Conservation (phyloP, 2,888 invertebrate genomes). For the Ichneumoninae sp. region DNA sequence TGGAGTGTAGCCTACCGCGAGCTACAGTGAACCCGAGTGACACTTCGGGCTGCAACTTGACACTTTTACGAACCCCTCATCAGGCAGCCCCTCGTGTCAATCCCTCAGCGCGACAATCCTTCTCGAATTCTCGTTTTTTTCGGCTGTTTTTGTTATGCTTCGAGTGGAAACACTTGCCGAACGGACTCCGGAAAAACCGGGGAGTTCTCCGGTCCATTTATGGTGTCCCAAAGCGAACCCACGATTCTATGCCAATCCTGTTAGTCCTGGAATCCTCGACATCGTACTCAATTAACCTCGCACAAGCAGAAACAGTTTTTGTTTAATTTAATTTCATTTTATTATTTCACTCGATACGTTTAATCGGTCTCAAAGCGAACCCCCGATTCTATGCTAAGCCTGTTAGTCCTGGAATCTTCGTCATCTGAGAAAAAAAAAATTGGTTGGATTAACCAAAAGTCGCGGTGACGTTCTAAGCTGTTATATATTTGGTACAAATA, state of each 20-base stretch:
- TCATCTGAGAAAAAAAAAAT: neutral
- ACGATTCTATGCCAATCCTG: neutral
- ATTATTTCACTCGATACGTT: no score
- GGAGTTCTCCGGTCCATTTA: slow-evolving; percentile 28
- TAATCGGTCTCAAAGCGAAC: neutral
- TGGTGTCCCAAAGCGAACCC: slow-evolving; percentile 1
- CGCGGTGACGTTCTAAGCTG: no score
- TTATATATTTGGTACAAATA: no score
- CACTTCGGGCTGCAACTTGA: slow-evolving; percentile 69
- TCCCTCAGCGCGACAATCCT: slow-evolving; percentile 21
- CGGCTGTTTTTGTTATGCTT: neutral
- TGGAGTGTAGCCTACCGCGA: neutral
- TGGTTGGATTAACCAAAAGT: no score
- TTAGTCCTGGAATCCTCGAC: neutral
- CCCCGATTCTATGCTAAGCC: neutral
- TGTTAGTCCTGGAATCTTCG: neutral
- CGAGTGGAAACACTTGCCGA: slow-evolving; percentile 51
- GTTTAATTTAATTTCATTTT: no score
- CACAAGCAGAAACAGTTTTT: neutral
- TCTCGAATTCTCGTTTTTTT: slow-evolving; percentile 31
- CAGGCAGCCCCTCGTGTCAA: neutral
- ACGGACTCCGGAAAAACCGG: neutral
- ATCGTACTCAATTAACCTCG: neutral
- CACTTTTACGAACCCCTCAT: slow-evolving; percentile 64
- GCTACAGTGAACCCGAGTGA: slow-evolving; percentile 61